Percentiles rank a stretch among this genome's conserved stretches.
Evolutionary conservation across 1,140 invertebrate genomes (phyloP).

Genomic region (Achatina immaculata): DNA sequence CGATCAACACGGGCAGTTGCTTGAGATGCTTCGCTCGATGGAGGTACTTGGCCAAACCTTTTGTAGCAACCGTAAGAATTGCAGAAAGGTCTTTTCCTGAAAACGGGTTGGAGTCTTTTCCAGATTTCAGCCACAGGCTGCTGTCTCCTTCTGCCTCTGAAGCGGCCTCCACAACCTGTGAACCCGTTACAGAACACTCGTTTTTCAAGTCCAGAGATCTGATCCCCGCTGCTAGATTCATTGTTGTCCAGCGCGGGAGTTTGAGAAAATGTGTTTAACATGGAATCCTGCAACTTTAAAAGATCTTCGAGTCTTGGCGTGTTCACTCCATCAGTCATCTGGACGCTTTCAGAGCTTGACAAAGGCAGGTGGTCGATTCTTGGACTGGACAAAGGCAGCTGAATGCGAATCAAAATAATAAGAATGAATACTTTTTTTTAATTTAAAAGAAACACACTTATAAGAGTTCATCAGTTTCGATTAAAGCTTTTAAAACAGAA

Average conservation of each 20-base stretch:
- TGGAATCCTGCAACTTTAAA: neutral
- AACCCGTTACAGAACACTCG: conserved; percentile 49
- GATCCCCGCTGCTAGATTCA: neutral
- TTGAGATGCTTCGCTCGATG: neutral
- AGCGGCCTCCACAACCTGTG: conserved; percentile 47
- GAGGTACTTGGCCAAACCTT: neutral
- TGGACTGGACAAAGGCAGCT: neutral
- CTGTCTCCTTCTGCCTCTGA: conserved; percentile 29
- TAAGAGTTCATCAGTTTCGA: no score
- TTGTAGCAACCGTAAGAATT: conserved; percentile 42
- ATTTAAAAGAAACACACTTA: no score
- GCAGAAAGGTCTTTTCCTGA: conserved; percentile 48
- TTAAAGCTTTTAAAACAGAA: no score
- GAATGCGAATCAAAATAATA: neutral
- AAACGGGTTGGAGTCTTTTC: neutral
- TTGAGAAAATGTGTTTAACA: neutral
- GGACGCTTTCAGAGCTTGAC: neutral
- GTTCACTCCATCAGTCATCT: neutral
- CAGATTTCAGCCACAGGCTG: neutral
- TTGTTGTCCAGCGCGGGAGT: neutral
- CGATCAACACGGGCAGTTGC: no score
- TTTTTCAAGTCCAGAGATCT: conserved; percentile 2
- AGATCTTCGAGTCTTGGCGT: neutral
- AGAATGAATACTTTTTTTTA: no score
- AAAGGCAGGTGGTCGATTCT: neutral